Percentiles rank a stretch among this genome's conserved stretches.
Evolutionary conservation across 2,797 vertebrate genomes (phyloP).

Genomic region (Eremophila alpestris): DNA sequence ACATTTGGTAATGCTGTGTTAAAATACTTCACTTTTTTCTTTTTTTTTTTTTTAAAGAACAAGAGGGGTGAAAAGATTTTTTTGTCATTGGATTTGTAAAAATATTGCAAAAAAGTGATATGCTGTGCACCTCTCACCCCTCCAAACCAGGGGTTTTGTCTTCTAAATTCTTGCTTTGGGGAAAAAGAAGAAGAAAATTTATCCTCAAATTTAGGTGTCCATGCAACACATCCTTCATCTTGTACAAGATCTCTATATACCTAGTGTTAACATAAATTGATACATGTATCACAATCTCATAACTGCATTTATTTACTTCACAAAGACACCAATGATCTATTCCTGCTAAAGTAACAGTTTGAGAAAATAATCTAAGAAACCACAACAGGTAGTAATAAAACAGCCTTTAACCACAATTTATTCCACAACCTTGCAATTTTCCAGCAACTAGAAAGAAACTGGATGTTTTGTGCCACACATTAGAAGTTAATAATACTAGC

Average conservation of each 20-base stretch:
- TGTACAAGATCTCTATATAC: not conserved
- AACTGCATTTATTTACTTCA: not conserved
- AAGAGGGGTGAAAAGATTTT: not conserved
- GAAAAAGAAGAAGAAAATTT: not conserved
- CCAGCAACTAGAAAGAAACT: not conserved
- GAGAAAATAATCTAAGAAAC: conserved; percentile 3
- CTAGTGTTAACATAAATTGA: not conserved
- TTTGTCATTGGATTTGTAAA: not conserved
- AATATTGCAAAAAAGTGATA: not conserved
- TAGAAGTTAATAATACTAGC: not conserved
- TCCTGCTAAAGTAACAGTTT: not conserved
- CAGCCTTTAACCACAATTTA: not conserved
- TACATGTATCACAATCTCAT: not conserved
- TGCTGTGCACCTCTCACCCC: not conserved
- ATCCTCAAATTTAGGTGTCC: not conserved
- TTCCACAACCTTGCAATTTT: not conserved
- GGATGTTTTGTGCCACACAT: not conserved
- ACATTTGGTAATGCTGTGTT: not conserved
- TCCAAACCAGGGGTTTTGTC: not conserved
- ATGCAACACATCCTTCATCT: not conserved
- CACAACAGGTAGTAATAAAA: not conserved
- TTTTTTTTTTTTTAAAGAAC: not conserved
- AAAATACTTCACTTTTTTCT: not conserved
- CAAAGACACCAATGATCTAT: not conserved
- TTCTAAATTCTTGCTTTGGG: not conserved